Percentiles rank a stretch among this genome's conserved stretches.
Evolutionary conservation across 2,797 vertebrate species (phyloP).

Genomic region (Urosaurus nigricauda): DNA sequence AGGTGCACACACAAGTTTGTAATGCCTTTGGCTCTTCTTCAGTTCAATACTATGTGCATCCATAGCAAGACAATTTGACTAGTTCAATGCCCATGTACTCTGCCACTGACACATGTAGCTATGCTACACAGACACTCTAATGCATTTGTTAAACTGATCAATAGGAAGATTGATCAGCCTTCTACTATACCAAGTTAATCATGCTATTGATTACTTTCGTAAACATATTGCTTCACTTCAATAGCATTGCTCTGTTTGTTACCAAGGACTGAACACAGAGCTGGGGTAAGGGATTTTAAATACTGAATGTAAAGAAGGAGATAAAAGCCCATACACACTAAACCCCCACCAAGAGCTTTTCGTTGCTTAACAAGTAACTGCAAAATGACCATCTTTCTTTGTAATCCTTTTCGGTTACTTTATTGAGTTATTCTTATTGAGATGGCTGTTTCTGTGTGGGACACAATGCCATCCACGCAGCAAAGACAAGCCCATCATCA

Average conservation of each 20-base stretch:
- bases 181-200: constrained; percentile 75
- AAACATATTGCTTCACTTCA: constrained; percentile 62
- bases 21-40: constrained; percentile 49
- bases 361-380: neutral
- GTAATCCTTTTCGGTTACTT: no score
- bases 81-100: constrained; percentile 53
- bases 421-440: neutral
- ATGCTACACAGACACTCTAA: constrained; percentile 61
- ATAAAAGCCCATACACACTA: neutral
- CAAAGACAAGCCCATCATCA: neutral
- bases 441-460: neutral
- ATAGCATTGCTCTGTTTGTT: rapidly evolving
- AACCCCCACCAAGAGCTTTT: neutral
- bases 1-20: neutral
- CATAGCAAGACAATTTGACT: constrained; percentile 65
- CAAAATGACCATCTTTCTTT: neutral
- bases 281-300: constrained; percentile 56
- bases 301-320: constrained; percentile 67
- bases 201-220: constrained; percentile 77
- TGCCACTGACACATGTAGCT: constrained; percentile 58
- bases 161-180: constrained; percentile 80
- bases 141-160: constrained; percentile 74
- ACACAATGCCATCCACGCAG: neutral
- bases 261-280: neutral
- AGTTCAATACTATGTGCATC: constrained; percentile 44